Evolutionary conservation across 1,140 invertebrate genomes (phyloP).

Genomic region (Idris sp.): DNA sequence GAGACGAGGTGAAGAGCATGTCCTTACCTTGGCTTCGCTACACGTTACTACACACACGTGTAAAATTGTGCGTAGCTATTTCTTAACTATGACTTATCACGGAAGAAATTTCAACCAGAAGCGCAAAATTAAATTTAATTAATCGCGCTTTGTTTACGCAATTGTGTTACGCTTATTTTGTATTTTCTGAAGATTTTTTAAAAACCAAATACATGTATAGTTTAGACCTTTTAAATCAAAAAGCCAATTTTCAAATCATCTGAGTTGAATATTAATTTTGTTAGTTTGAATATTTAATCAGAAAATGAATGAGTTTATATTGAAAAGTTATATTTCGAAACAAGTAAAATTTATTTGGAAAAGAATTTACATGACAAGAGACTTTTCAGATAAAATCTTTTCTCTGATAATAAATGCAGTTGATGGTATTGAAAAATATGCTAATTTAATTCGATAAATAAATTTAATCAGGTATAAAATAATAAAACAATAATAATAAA

Average conservation of each 20-base stretch:
- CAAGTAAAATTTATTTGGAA: constrained; percentile 29
- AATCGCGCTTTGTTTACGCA: neutral
- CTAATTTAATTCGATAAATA: constrained; percentile 12
- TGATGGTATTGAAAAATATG: constrained; percentile 5
- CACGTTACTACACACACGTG: constrained; percentile 59
- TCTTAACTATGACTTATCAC: constrained; percentile 41
- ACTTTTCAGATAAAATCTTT: constrained; percentile 8
- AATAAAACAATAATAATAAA: too few species aligned
- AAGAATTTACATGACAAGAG: constrained; percentile 13
- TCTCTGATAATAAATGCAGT: constrained; percentile 13
- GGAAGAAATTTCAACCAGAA: constrained; percentile 41
- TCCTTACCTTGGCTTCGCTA: constrained; percentile 62
- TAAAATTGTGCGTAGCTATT: constrained; percentile 56
- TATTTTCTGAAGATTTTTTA: neutral
- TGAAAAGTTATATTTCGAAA: too few species aligned
- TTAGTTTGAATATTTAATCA: too few species aligned
- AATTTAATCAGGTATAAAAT: too few species aligned
- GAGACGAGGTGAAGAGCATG: constrained; percentile 64
- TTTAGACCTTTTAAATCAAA: too few species aligned
- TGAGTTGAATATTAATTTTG: too few species aligned
- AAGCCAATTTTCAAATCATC: too few species aligned
- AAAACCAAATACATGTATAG: too few species aligned
- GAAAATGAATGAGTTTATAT: too few species aligned
- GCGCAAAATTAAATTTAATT: constrained; percentile 18
- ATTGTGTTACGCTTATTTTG: constrained; percentile 2